Conservation (phyloP, 1,140 invertebrate species). For the Triops cancriformis region DNA sequence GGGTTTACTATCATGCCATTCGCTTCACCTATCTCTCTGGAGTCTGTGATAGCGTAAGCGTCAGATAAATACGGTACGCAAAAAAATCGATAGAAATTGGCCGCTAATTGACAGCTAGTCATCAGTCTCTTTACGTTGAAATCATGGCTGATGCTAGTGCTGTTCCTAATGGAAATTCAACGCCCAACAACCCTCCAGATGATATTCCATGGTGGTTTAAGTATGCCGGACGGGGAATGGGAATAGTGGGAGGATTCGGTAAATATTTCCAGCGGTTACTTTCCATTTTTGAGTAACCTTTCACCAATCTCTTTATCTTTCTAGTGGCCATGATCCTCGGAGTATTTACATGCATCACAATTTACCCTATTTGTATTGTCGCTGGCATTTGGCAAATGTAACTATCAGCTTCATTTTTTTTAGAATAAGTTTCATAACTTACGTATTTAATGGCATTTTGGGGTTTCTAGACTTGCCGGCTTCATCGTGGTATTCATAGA, state of each 20-base stretch:
- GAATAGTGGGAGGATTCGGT: conserved; percentile 73
- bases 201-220: conserved; percentile 82
- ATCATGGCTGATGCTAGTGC: too few species aligned
- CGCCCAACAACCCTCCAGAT: conserved; percentile 40
- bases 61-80: too few species aligned
- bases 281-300: conserved; percentile 9
- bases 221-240: conserved; percentile 69
- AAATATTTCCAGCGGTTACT: conserved; percentile 42
- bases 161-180: too few species aligned
- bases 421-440: conserved; percentile 23
- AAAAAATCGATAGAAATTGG: too few species aligned
- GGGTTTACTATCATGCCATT: too few species aligned
- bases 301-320: conserved; percentile 36
- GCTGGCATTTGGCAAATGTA: conserved; percentile 81
- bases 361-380: conserved; percentile 63
- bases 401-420: conserved; percentile 31
- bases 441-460: background rate
- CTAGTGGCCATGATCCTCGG: conserved; percentile 83
- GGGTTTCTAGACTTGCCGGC: conserved; percentile 55
- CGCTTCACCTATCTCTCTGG: too few species aligned
- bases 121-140: too few species aligned
- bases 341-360: conserved; percentile 62
- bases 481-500: conserved; percentile 78
- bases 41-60: too few species aligned
- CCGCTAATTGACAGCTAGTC: too few species aligned